Evolutionary conservation across 2,113 vertebrate species (phyloP).

Genomic region (Pituophis catenifer): DNA sequence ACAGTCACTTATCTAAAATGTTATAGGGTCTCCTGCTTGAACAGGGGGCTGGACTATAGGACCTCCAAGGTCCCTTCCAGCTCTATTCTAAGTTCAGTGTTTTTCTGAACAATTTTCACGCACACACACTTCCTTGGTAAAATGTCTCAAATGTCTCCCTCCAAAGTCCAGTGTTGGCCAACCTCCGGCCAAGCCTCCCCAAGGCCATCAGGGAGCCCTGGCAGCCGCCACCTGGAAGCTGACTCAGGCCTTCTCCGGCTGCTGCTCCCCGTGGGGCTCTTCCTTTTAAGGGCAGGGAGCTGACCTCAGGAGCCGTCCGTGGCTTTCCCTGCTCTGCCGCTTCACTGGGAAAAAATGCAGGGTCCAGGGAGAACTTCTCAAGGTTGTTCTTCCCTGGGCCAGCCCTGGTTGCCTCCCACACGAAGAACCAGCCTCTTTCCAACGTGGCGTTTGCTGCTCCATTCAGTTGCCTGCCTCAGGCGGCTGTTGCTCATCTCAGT

Average conservation of each 20-base stretch:
- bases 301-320: constrained; percentile 44
- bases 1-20: no score
- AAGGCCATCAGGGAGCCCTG: not conserved
- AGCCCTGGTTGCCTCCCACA: not conserved
- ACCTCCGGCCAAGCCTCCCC: not conserved
- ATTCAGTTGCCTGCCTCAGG: rapidly evolving
- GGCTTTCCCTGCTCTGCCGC: constrained; percentile 57
- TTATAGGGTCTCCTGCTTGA: no score
- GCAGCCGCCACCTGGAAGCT: not conserved
- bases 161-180: no score
- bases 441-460: constrained; percentile 29
- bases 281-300: constrained; percentile 56
- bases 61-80: no score
- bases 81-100: not conserved
- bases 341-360: constrained; percentile 76
- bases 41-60: no score
- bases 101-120: not conserved
- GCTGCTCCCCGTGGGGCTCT: constrained; percentile 36
- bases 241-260: constrained; percentile 19
- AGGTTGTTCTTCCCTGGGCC: constrained; percentile 39
- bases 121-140: not conserved
- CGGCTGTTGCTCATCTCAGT: not conserved
- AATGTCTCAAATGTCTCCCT: not conserved
- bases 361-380: constrained; percentile 54
- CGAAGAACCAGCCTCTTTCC: constrained; percentile 18